phyloP scores from a whole-genome alignment of 2,113 vertebrate genomes.

The Aramus guarauna region DNA sequence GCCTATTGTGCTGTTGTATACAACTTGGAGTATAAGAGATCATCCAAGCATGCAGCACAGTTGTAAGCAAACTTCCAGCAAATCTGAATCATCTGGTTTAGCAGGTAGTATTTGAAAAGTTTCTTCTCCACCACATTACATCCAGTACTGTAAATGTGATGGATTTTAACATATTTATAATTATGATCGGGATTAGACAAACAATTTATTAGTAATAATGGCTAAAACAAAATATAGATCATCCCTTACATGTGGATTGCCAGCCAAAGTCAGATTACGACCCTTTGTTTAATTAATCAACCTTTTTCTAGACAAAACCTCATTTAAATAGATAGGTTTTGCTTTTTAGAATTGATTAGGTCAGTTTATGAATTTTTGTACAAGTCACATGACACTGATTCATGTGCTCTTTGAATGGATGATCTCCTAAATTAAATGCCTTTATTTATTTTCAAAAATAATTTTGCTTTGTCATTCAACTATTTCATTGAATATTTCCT shows the following conservation, averaged over 20 bases:
- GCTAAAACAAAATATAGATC: neutral
- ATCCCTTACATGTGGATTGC: neutral
- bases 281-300: neutral
- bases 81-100: neutral
- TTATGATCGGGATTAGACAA: neutral
- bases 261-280: neutral
- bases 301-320: neutral
- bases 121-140: neutral
- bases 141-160: neutral
- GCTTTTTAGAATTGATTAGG: neutral
- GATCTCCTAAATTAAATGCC: neutral
- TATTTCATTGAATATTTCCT: neutral
- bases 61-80: neutral
- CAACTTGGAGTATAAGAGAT: neutral
- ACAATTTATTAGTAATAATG: neutral
- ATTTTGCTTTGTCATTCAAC: neutral
- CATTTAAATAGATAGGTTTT: neutral
- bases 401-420: neutral
- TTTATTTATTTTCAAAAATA: neutral
- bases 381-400: neutral
- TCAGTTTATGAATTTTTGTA: neutral
- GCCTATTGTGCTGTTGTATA: neutral
- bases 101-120: neutral
- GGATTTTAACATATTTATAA: neutral
- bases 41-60: neutral